Evolutionary conservation across 2,113 vertebrate species (phyloP).

Genomic region (Chiloscyllium plagiosum): DNA sequence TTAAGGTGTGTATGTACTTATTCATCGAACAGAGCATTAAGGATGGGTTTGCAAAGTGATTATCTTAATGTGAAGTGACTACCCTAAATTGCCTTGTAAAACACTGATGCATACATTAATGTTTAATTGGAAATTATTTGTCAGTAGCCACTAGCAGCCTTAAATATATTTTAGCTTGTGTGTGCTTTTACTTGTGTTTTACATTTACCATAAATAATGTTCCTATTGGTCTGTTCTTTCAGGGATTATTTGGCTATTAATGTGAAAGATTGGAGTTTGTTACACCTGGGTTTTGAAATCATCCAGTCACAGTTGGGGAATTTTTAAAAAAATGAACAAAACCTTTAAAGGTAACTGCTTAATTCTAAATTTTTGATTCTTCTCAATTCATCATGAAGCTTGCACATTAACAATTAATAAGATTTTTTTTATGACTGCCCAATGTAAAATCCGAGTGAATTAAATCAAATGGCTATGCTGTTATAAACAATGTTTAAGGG

Average conservation of each 20-base stretch:
- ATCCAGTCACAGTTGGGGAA: not conserved
- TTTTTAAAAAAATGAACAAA: not conserved
- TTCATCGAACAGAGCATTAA: not conserved
- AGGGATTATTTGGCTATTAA: not conserved
- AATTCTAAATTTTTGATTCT: not conserved
- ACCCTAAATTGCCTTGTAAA: too few species aligned
- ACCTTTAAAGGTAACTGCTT: not conserved
- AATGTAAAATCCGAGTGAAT: not conserved
- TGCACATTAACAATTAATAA: not conserved
- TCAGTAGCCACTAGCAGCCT: not conserved
- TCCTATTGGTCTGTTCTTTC: not conserved
- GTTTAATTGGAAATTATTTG: constrained; percentile 6
- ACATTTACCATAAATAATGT: not conserved
- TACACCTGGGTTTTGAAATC: not conserved
- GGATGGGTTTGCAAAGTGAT: not conserved
- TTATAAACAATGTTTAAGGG: not conserved
- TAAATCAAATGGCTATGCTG: not conserved
- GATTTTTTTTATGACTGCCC: not conserved
- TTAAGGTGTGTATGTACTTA: not conserved
- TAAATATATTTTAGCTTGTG: not conserved
- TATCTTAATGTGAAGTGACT: not conserved
- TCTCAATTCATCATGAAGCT: not conserved
- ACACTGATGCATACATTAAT: too few species aligned
- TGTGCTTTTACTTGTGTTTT: too few species aligned
- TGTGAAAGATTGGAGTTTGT: not conserved